phyloP scores from a whole-genome alignment of 2,888 invertebrate genomes.

The Barypeithes pellucidus region DNA sequence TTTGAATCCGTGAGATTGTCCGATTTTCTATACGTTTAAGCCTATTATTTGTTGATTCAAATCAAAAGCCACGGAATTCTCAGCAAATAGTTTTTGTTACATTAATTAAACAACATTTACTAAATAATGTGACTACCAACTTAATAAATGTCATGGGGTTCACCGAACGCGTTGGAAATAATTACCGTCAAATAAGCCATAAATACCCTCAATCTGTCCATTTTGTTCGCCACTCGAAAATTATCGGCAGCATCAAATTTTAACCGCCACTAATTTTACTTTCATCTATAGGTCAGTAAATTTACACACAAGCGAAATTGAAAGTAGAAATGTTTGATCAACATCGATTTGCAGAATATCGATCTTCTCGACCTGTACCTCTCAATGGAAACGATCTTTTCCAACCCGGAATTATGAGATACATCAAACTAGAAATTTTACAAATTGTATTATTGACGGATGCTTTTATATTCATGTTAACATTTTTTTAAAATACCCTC shows the following conservation, averaged over 20 bases:
- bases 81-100: neutral
- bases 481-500: no score
- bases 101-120: neutral
- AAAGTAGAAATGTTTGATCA: neutral
- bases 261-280: constrained; percentile 53
- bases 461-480: no score
- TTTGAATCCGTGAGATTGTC: no score
- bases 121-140: constrained; percentile 20
- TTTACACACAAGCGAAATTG: constrained; percentile 49
- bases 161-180: constrained; percentile 40
- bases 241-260: constrained; percentile 51
- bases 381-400: no score
- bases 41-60: no score
- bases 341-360: no score
- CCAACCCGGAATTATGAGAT: no score
- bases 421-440: no score
- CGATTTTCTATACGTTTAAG: no score
- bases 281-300: constrained; percentile 51
- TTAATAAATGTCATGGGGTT: constrained; percentile 40
- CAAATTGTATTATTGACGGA: no score
- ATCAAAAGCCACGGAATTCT: no score
- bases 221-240: constrained; percentile 53
- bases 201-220: constrained; percentile 53
- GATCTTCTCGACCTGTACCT: no score
- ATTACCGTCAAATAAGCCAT: constrained; percentile 50